Percentiles rank a stretch among this genome's conserved stretches.
Evolutionary conservation across 2,113 vertebrate species (phyloP).

Genomic region (Pterocles orientalis): DNA sequence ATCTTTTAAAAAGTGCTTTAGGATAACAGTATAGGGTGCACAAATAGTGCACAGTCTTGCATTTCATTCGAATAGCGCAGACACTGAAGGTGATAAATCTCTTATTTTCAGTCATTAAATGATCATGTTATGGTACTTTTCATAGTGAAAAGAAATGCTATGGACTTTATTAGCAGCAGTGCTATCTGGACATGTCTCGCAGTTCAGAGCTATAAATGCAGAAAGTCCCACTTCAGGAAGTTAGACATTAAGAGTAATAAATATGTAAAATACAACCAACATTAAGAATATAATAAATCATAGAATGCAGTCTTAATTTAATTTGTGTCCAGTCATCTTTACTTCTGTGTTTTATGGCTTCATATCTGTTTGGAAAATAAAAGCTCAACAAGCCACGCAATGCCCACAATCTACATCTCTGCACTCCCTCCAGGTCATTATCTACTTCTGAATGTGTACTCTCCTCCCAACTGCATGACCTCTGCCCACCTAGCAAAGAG

Average conservation of each 20-base stretch:
- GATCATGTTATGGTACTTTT: not conserved
- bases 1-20: not conserved
- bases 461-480: rapidly evolving
- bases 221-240: not conserved
- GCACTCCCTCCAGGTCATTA: not conserved
- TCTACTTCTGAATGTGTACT: rapidly evolving
- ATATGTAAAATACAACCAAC: not conserved
- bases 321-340: not conserved
- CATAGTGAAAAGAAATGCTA: not conserved
- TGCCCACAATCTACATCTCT: not conserved
- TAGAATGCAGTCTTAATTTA: not conserved
- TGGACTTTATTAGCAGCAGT: not conserved
- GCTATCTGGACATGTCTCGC: not conserved
- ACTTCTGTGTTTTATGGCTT: not conserved
- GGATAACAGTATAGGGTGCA: not conserved
- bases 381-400: not conserved
- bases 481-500: not conserved
- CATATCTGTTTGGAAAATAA: not conserved
- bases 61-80: not conserved
- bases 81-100: not conserved
- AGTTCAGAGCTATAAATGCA: not conserved
- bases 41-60: not conserved
- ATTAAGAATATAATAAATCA: not conserved
- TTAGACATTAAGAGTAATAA: not conserved
- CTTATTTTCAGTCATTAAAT: not conserved